These are phyloP conservation scores for Sinella curviseta DNA, from an alignment of 1,140 invertebrate species.

Conservation along the genomic window DNA sequence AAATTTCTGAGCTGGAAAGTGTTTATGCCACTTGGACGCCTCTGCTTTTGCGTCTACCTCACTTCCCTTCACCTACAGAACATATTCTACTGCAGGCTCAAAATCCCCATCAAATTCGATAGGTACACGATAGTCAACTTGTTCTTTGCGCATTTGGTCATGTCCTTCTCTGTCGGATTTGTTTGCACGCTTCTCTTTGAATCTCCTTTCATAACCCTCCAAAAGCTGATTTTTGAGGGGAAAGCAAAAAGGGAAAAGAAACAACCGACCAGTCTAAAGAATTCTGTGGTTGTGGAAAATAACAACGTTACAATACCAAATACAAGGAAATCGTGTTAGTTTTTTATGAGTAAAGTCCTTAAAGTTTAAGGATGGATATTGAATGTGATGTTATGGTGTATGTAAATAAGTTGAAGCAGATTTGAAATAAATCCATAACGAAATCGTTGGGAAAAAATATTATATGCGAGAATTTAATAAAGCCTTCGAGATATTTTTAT, in stretches of 20 bases:
- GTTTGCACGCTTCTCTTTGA: not conserved
- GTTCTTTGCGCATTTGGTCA: not conserved
- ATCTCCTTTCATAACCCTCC: not conserved
- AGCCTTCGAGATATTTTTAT: too few relatives aligned
- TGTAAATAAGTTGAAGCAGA: too few relatives aligned
- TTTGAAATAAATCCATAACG: too few relatives aligned
- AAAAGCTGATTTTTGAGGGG: slow-evolving; percentile 16
- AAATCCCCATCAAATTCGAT: slow-evolving; percentile 8
- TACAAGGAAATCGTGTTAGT: not conserved
- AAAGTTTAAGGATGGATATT: too few relatives aligned
- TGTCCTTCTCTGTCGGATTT: not conserved
- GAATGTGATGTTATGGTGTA: too few relatives aligned
- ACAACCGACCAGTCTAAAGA: too few relatives aligned
- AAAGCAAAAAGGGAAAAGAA: too few relatives aligned
- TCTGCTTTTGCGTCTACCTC: slow-evolving; percentile 63
- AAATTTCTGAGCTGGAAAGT: slow-evolving; percentile 59
- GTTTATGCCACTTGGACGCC: slow-evolving; percentile 59
- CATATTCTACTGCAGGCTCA: slow-evolving; percentile 48
- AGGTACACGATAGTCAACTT: not conserved
- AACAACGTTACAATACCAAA: too few relatives aligned
- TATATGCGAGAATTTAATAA: too few relatives aligned
- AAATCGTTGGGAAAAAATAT: too few relatives aligned
- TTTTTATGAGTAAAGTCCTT: too few relatives aligned
- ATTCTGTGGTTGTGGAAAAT: too few relatives aligned
- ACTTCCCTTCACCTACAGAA: slow-evolving; percentile 55